Conservation (phyloP, 2,113 vertebrate genomes). For the Caranx melampygus region DNA sequence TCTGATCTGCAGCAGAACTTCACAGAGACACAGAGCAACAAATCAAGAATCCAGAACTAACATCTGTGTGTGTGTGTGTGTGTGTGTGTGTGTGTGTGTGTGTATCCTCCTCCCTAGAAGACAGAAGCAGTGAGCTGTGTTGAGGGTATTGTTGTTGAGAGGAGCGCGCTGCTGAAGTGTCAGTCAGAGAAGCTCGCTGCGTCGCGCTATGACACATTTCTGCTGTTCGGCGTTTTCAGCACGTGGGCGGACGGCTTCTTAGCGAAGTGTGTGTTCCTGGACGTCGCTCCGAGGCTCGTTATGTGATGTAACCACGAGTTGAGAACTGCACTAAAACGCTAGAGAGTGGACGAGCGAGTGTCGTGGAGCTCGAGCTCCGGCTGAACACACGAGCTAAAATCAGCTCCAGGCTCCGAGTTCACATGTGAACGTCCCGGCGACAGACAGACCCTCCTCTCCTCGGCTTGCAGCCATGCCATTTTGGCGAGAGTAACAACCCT, state of each 20-base stretch:
- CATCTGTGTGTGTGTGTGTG: too few relatives aligned
- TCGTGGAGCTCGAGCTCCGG: too few relatives aligned
- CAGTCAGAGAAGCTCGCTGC: constrained; percentile 31
- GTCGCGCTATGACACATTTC: constrained; percentile 39
- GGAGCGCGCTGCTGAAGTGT: constrained; percentile 14
- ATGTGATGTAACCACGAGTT: constrained; percentile 40
- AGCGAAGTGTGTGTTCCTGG: constrained; percentile 35
- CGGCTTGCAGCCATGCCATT: not conserved
- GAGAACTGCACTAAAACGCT: constrained; percentile 38
- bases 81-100: not conserved
- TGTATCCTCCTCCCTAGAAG: constrained; percentile 10
- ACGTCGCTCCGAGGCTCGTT: constrained; percentile 13
- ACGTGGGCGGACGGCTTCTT: constrained; percentile 45
- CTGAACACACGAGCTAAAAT: too few relatives aligned
- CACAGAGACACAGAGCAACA: too few relatives aligned
- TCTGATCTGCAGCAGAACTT: too few relatives aligned
- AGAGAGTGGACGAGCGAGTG: constrained; percentile 9
- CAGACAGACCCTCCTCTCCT: too few relatives aligned
- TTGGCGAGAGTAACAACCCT: constrained; percentile 24
- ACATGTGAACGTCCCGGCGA: too few relatives aligned
- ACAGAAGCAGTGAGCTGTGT: not conserved
- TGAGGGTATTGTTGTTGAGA: constrained; percentile 8
- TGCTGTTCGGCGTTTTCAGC: constrained; percentile 16
- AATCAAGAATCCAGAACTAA: too few relatives aligned
- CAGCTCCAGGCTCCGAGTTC: too few relatives aligned